Evolutionary conservation across 2,888 invertebrate genomes (phyloP).

Genomic region (Glyphotaelius pellucidus): DNA sequence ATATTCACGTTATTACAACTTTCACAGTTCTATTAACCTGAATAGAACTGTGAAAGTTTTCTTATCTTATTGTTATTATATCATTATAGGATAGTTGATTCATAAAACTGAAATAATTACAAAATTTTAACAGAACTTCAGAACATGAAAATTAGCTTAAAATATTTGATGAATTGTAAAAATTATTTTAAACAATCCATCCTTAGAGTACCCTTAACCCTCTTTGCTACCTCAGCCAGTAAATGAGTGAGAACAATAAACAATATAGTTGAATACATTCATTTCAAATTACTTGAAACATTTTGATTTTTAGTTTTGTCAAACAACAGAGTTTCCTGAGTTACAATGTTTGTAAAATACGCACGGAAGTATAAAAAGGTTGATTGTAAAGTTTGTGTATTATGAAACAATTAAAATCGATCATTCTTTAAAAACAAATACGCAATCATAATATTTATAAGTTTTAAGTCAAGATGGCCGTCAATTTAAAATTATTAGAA

Average conservation of each 20-base stretch:
- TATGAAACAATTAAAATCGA: not conserved
- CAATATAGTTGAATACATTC: not conserved
- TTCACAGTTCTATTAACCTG: no score
- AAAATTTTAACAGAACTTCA: no score
- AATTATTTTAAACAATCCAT: no score
- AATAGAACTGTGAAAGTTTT: no score
- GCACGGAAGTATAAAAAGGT: not conserved
- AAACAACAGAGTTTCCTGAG: not conserved
- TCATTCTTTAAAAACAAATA: conserved; percentile 9
- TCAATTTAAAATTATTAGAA: conserved; percentile 24
- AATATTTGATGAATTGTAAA: no score
- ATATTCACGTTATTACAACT: no score
- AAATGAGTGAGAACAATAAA: no score
- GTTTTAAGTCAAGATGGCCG: conserved; percentile 47
- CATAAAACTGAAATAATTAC: no score
- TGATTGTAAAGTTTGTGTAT: not conserved
- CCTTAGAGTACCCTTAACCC: no score
- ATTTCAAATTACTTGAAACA: not conserved
- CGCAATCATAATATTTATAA: not conserved
- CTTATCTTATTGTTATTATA: no score
- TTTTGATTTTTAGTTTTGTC: not conserved
- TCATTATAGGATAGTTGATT: no score
- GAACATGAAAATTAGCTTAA: no score
- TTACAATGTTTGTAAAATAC: not conserved
- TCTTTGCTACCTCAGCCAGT: not conserved